These are phyloP conservation scores for Papilio polyxenes DNA, from an alignment of 1,140 invertebrate species.

Conservation along the genomic window DNA sequence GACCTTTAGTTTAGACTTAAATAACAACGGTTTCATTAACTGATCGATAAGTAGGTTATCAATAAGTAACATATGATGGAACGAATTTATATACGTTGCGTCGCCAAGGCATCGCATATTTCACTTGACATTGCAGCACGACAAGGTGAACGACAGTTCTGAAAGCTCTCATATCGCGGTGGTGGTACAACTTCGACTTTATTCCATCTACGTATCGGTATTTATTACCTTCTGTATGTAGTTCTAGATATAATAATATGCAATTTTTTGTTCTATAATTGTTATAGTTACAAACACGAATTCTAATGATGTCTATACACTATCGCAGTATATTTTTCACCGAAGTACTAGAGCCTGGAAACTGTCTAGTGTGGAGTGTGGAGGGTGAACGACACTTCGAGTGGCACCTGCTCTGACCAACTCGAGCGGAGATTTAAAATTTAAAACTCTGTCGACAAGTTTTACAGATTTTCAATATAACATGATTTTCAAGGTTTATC, in stretches of 20 bases:
- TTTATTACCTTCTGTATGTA: not conserved
- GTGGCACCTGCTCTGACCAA: conserved; percentile 1
- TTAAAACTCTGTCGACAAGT: not conserved
- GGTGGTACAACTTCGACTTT: not conserved
- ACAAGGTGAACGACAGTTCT: not conserved
- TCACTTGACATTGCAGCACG: not conserved
- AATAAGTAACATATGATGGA: not conserved
- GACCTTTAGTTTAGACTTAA: not conserved
- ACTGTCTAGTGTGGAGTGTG: conserved; percentile 26
- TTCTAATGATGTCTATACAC: not conserved
- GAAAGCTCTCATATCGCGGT: not conserved
- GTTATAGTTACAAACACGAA: too few relatives aligned
- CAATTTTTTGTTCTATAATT: too few relatives aligned
- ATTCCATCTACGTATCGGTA: not conserved
- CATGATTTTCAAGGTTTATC: not conserved
- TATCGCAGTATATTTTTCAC: not conserved
- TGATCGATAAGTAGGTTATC: too few relatives aligned
- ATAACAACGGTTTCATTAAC: not conserved
- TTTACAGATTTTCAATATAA: not conserved
- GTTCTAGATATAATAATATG: too few relatives aligned
- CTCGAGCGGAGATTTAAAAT: not conserved
- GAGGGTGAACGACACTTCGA: conserved; percentile 28
- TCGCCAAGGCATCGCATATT: not conserved
- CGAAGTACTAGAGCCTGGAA: not conserved
- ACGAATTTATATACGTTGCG: not conserved